A percentile compares a stretch with the other conserved stretches of the same genome.
Conservation (phyloP, 1,140 invertebrate genomes). For the Grapholita molesta region DNA sequence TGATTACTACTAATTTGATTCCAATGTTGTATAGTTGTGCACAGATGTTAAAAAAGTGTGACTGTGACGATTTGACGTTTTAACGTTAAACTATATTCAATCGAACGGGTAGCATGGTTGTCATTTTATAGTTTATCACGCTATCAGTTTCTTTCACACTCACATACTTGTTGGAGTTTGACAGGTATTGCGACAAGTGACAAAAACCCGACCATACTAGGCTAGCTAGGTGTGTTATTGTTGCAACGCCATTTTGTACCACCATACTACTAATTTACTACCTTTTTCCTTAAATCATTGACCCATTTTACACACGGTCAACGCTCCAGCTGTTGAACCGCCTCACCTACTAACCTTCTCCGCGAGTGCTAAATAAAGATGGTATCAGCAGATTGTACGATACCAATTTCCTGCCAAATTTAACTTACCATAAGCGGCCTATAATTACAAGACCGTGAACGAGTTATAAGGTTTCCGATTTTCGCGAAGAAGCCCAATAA, state of each 20-base stretch:
- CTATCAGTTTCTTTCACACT: no score
- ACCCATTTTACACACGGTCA: background rate
- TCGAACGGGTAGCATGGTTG: no score
- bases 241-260: background rate
- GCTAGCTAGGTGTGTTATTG: no score
- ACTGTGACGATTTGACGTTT: no score
- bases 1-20: background rate
- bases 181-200: no score
- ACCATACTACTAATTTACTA: background rate
- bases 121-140: no score
- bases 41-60: no score
- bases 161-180: no score
- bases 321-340: background rate
- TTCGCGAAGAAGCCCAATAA: slow-evolving; percentile 4
- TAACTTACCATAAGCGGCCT: background rate
- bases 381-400: background rate
- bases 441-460: background rate
- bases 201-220: no score
- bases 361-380: slow-evolving; percentile 2
- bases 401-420: slow-evolving; percentile 5
- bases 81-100: no score
- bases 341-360: slow-evolving; percentile 7
- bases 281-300: background rate
- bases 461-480: slow-evolving; percentile 6
- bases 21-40: no score